Conservation (phyloP, 2,113 vertebrate species). For the Galbula dea region DNA sequence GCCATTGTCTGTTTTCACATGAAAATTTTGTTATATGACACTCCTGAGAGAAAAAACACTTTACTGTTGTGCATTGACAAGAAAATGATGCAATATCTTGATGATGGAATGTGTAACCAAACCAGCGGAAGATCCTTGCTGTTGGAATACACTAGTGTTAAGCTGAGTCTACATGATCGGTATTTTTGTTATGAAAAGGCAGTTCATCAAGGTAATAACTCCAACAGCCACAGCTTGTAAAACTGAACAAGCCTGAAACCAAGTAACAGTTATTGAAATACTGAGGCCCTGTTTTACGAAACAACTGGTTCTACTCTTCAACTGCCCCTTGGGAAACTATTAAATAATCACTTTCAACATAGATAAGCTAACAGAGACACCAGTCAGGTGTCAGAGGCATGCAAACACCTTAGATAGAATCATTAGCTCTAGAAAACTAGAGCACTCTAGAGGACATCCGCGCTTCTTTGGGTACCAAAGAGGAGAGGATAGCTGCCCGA, state of each 20-base stretch:
- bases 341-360: background rate
- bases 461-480: accelerated
- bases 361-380: background rate
- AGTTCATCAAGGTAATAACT: background rate
- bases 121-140: background rate
- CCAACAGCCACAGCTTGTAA: background rate
- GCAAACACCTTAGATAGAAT: accelerated
- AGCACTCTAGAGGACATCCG: accelerated
- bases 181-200: background rate
- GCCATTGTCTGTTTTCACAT: slow-evolving; percentile 79
- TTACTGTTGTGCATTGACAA: background rate
- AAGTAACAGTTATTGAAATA: background rate
- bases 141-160: background rate
- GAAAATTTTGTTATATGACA: slow-evolving; percentile 52
- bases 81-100: accelerated
- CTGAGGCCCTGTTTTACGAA: accelerated
- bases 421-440: accelerated
- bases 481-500: too few species aligned
- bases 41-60: background rate
- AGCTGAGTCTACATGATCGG: background rate
- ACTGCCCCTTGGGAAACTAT: accelerated
- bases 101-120: accelerated
- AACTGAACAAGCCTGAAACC: accelerated
- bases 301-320: accelerated
- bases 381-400: accelerated